Evolutionary conservation across 2,888 invertebrate genomes (phyloP).

Genomic region (Odiellus spinosus): DNA sequence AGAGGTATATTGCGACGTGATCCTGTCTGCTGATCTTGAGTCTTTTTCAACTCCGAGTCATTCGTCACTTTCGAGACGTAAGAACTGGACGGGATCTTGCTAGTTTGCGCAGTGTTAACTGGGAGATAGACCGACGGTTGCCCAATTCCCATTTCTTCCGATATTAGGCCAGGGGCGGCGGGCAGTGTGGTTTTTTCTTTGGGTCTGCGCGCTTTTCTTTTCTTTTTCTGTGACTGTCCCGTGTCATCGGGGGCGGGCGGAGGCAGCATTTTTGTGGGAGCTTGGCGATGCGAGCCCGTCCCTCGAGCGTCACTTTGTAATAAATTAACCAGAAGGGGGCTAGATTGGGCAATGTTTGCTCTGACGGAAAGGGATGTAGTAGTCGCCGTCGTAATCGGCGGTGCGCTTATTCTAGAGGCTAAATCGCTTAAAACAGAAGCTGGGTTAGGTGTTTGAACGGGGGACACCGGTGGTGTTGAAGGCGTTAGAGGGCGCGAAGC

Average conservation of each 20-base stretch:
- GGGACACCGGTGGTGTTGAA: slow-evolving; percentile 15
- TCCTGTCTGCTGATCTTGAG: slow-evolving; percentile 10
- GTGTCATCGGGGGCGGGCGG: slow-evolving; percentile 11
- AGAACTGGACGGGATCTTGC: slow-evolving; percentile 8
- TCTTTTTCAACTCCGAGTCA: slow-evolving; percentile 13
- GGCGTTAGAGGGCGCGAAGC: slow-evolving; percentile 20
- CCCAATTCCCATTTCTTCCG: slow-evolving; percentile 1
- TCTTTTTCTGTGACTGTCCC: slow-evolving; percentile 15
- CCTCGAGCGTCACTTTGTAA: slow-evolving; percentile 57
- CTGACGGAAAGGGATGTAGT: slow-evolving; percentile 2
- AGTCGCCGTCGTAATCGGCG: slow-evolving; percentile 8
- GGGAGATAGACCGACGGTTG: too few species aligned
- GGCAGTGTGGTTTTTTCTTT: slow-evolving; percentile 19
- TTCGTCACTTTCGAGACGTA: slow-evolving; percentile 10
- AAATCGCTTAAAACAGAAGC: slow-evolving; percentile 17
- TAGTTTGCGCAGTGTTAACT: background rate
- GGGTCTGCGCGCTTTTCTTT: slow-evolving; percentile 17
- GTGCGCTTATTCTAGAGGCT: slow-evolving; percentile 7
- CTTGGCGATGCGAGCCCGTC: slow-evolving; percentile 4
- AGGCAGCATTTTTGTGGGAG: slow-evolving; percentile 16
- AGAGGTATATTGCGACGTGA: slow-evolving; percentile 15
- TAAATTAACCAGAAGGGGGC: slow-evolving; percentile 76
- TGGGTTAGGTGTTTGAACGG: slow-evolving; percentile 23
- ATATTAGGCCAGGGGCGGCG: slow-evolving; percentile 5
- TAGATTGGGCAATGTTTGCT: slow-evolving; percentile 54